A percentile compares a stretch with the other conserved stretches of the same genome.
Conservation (phyloP, 2,888 invertebrate species). For the Spisula subtruncata region DNA sequence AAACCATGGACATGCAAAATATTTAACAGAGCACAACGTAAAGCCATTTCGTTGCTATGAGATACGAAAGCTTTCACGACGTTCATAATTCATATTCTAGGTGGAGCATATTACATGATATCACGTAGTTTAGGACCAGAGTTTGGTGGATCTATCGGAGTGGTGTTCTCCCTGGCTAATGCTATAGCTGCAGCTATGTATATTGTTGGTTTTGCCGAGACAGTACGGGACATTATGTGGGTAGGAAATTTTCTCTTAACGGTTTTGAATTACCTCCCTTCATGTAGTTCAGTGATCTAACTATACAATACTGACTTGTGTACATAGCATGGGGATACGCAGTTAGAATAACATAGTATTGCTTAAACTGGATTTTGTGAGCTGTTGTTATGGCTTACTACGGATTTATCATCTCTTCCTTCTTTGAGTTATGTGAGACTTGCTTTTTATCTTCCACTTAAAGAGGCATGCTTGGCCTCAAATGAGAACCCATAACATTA, state of each 20-base stretch:
- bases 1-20: no score
- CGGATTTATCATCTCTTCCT: no score
- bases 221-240: constrained; percentile 89
- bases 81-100: constrained; percentile 87
- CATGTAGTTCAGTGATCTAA: background rate
- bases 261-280: background rate
- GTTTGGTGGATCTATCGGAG: constrained; percentile 98
- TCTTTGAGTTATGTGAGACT: no score
- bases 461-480: no score
- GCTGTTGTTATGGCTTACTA: no score
- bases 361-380: no score
- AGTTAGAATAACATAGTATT: background rate
- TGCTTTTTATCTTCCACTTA: no score
- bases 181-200: constrained; percentile 99
- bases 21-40: no score
- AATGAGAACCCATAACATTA: no score
- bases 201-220: constrained; percentile 98
- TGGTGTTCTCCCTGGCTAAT: constrained; percentile 98
- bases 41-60: no score
- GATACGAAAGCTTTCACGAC: no score
- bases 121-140: constrained; percentile 98
- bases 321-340: background rate
- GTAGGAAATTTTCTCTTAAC: constrained; percentile 76
- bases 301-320: background rate
- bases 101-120: constrained; percentile 99